A percentile compares a stretch with the other conserved stretches of the same genome.
These are phyloP conservation scores for Thyatira batis DNA, from an alignment of 2,888 invertebrate species.

Conservation along the genomic window DNA sequence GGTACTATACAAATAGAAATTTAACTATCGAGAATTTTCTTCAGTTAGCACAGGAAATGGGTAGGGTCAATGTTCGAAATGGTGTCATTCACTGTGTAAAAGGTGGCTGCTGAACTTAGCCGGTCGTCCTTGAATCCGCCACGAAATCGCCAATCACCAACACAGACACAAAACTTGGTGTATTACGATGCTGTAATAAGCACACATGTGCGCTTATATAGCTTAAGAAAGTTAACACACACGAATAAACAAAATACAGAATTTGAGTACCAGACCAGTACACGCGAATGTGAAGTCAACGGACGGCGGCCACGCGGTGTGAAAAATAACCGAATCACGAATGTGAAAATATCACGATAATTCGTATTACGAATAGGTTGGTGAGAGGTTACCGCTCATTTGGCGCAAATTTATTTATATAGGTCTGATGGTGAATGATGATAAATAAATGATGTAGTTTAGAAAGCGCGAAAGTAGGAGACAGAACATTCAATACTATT, in stretches of 20 bases:
- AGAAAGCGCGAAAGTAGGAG: too few species aligned
- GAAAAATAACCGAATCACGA: slow-evolving; percentile 27
- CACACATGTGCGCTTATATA: slow-evolving; percentile 39
- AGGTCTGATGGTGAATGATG: too few species aligned
- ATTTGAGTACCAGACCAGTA: slow-evolving; percentile 41
- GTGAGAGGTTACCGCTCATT: too few species aligned
- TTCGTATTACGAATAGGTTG: slow-evolving; percentile 5
- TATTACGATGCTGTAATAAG: slow-evolving; percentile 40
- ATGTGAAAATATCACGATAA: slow-evolving; percentile 23
- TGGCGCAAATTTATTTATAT: too few species aligned
- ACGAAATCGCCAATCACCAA: slow-evolving; percentile 67
- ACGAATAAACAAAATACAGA: slow-evolving; percentile 28
- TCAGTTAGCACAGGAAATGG: slow-evolving; percentile 70
- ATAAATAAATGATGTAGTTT: too few species aligned
- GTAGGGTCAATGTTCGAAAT: slow-evolving; percentile 75
- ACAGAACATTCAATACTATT: too few species aligned
- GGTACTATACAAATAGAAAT: slow-evolving; percentile 55
- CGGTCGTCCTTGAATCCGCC: slow-evolving; percentile 75
- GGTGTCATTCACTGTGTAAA: slow-evolving; percentile 76
- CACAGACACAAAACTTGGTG: slow-evolving; percentile 36
- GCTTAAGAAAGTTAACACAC: slow-evolving; percentile 50
- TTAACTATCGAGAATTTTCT: slow-evolving; percentile 56
- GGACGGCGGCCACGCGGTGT: slow-evolving; percentile 36
- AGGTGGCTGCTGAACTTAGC: slow-evolving; percentile 77
- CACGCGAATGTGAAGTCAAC: slow-evolving; percentile 48